Base-by-base conservation (phyloP, 2,888 invertebrate genomes). In the Euphydryas editha region DNA sequence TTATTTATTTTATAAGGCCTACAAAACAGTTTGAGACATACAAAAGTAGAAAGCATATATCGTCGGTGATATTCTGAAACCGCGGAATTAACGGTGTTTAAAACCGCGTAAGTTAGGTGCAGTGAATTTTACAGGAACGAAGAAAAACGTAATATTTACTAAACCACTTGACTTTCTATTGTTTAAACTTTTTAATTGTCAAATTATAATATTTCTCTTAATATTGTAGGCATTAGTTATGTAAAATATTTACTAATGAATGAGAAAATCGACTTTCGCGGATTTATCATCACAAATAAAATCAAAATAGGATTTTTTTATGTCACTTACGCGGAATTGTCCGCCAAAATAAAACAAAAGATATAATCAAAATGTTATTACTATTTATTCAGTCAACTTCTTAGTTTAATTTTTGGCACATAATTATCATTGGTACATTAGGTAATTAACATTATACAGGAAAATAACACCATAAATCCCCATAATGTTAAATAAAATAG, bases 21-120 rank as follows among this genome's bases (percentile, higher is more conserved):
- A n/a, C n/a, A n/a, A n/a, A n/a, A n/a, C n/a, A n/a, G n/a, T n/a
- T n/a, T n/a, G n/a, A n/a, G n/a, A n/a, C n/a, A n/a, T n/a, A n/a
- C n/a, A n/a, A n/a, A n/a, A n/a, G n/a, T n/a, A n/a, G n/a, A n/a
- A n/a, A n/a, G n/a, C 30, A 30, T 8, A 30, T 39, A 39, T 46
- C 46, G 46, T 46, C 46, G 46, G 46, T 46, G 46, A 18, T 46
- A 46, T 46, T 46, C 46, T 46, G 46, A 46, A 46, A 46, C 46
- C 46, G 18, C 18, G 46, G 46, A 46, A 46, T n/a, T 46, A 46
- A 46, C 46, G 17, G 17, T 46, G 46, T 46, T 46, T 46, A 46
- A 42, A 42, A 42, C 42, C 6, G 42, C 42, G 42, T 42, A 42
- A 42, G 42, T 13, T 42, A 42, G 15, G 46, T 17, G 46, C 18